phyloP scores from a whole-genome alignment of 2,113 vertebrate species.

The Chaenocephalus aceratus region DNA sequence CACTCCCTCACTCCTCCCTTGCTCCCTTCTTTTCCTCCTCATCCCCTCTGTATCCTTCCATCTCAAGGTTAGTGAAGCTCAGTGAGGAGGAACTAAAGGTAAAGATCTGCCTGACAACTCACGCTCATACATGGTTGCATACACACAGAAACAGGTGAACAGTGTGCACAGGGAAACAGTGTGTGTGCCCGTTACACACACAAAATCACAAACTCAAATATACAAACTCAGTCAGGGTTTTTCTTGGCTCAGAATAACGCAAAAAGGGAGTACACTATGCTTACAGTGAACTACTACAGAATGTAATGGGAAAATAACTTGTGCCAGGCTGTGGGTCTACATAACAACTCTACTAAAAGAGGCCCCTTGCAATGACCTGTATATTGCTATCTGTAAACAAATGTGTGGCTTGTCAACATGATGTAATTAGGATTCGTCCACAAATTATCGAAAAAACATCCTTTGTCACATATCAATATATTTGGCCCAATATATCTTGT shows the following conservation, averaged over 20 bases:
- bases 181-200: constrained; percentile 5
- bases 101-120: constrained; percentile 62
- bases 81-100: constrained; percentile 50
- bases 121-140: background rate
- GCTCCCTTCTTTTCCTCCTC: constrained; percentile 39
- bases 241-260: background rate
- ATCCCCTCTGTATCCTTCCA: constrained; percentile 49
- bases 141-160: constrained; percentile 34
- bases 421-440: too few species aligned
- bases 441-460: too few species aligned
- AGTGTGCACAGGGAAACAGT: constrained; percentile 6
- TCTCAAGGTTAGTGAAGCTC: constrained; percentile 74
- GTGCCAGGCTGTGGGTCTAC: background rate
- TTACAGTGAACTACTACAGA: background rate
- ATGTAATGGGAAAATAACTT: background rate
- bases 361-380: background rate
- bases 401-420: too few species aligned
- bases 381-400: background rate
- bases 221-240: constrained; percentile 15
- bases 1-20: constrained; percentile 47
- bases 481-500: background rate
- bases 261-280: background rate
- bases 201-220: constrained; percentile 17
- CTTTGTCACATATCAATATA: too few species aligned
- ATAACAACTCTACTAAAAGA: background rate